A percentile compares a stretch with the other conserved stretches of the same genome.
phyloP scores from a whole-genome alignment of 2,888 invertebrate genomes.

The Cylindroiulus punctatus region DNA sequence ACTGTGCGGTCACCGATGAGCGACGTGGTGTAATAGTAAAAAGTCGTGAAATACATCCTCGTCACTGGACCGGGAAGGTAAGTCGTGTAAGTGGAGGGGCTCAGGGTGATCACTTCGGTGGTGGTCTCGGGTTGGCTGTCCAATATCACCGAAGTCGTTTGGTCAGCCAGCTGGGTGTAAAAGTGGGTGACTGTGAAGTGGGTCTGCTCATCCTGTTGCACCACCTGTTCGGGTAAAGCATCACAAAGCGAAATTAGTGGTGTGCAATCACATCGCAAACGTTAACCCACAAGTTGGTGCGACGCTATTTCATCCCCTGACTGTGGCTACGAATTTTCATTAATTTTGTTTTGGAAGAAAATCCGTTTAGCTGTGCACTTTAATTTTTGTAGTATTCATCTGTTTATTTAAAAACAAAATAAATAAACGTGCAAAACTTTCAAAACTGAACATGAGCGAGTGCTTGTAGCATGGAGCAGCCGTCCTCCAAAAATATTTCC shows the following conservation, averaged over 20 bases:
- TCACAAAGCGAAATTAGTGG: too few species aligned
- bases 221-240: conserved; percentile 45
- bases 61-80: conserved; percentile 50
- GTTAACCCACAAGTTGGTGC: neutral
- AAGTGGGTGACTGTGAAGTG: conserved; percentile 55
- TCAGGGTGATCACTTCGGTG: conserved; percentile 50
- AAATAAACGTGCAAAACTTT: too few species aligned
- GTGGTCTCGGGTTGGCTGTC: conserved; percentile 52
- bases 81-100: conserved; percentile 49
- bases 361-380: too few species aligned
- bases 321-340: too few species aligned
- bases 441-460: too few species aligned
- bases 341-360: too few species aligned
- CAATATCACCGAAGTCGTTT: conserved; percentile 53
- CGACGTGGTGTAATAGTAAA: conserved; percentile 73
- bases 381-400: too few species aligned
- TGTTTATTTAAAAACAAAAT: too few species aligned
- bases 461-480: too few species aligned
- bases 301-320: neutral
- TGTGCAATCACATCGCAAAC: neutral
- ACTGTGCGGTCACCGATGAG: conserved; percentile 65
- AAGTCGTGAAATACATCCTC: conserved; percentile 63
- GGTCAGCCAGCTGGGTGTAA: conserved; percentile 53
- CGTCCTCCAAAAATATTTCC: too few species aligned
- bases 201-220: conserved; percentile 57